Conservation (phyloP, 1,140 invertebrate species). For the Drosophila simulans region DNA sequence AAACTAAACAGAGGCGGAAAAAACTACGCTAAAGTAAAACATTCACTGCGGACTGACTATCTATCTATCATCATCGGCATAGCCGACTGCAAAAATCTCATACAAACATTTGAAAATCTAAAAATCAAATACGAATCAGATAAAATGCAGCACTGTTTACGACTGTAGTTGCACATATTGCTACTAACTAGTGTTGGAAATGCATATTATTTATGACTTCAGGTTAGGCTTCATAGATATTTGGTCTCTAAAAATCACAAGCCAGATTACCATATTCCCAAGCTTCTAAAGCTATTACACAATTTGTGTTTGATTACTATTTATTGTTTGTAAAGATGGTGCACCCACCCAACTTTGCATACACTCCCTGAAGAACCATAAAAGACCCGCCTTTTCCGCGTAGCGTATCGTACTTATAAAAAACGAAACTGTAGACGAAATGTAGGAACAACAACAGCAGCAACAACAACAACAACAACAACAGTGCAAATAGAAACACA, state of each 20-base stretch:
- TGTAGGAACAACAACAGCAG: neutral
- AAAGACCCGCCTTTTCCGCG: neutral
- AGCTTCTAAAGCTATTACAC: neutral
- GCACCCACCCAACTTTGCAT: neutral
- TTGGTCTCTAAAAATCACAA: no score
- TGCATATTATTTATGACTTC: no score
- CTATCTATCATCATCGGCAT: neutral
- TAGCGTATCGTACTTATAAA: constrained; percentile 37
- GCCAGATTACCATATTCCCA: no score
- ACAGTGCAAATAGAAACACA: constrained; percentile 1
- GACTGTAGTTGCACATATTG: no score
- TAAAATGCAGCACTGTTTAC: no score
- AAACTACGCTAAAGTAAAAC: constrained; percentile 8
- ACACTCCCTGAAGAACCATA: constrained; percentile 19
- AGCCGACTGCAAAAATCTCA: neutral
- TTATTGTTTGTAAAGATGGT: neutral
- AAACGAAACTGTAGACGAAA: constrained; percentile 22
- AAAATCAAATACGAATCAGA: neutral
- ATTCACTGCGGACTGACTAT: neutral
- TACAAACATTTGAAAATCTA: neutral
- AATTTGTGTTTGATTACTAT: neutral
- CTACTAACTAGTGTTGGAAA: no score
- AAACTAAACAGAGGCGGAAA: constrained; percentile 10
- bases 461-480: neutral
- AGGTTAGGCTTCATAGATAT: no score